A percentile compares a stretch with the other conserved stretches of the same genome.
Evolutionary conservation across 2,888 invertebrate species (phyloP).

Genomic region (Polia nebulosa): DNA sequence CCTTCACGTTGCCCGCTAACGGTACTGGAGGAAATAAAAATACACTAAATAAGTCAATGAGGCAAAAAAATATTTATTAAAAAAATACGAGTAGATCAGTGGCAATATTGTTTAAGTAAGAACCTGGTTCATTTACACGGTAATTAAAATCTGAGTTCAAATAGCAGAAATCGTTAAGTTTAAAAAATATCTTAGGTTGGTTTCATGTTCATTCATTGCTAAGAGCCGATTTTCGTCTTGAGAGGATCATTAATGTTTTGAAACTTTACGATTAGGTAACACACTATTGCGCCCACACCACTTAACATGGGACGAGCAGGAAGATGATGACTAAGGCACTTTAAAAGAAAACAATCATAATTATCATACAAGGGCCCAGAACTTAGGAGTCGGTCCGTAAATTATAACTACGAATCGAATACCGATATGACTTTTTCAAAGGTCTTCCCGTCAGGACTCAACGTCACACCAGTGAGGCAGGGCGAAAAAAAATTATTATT

Average conservation of each 20-base stretch:
- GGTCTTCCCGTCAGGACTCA: too few species aligned
- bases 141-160: background rate
- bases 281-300: background rate
- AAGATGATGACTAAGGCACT: background rate
- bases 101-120: background rate
- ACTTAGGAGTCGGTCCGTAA: background rate
- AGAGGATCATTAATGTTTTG: background rate
- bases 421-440: too few species aligned
- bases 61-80: too few species aligned
- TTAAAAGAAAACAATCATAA: too few species aligned
- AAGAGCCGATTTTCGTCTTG: background rate
- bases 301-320: background rate
- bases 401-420: background rate
- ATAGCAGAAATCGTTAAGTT: background rate
- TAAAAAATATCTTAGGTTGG: background rate
- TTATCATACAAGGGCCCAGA: background rate
- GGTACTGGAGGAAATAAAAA: conserved; percentile 88
- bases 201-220: background rate
- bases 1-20: conserved; percentile 92
- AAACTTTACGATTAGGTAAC: background rate
- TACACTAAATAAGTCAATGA: too few species aligned
- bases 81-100: background rate
- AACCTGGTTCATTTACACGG: background rate
- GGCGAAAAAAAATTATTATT: too few species aligned
- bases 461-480: too few species aligned